Evolutionary conservation across 2,113 vertebrate species (phyloP).

Genomic region (Saccopteryx bilineata): DNA sequence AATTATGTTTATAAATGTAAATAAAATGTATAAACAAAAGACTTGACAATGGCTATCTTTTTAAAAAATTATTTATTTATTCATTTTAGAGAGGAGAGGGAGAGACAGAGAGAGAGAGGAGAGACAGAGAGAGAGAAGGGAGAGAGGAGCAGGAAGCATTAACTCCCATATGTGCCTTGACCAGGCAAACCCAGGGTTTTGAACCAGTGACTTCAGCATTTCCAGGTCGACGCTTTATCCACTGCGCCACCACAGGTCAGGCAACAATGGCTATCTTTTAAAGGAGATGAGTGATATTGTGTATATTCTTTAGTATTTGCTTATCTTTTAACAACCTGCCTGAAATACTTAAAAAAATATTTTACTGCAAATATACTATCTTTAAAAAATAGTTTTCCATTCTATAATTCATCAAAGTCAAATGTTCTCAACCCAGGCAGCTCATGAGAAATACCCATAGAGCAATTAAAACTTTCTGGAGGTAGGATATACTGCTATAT

Average conservation of each 20-base stretch:
- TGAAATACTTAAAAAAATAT: background rate
- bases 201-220: no score
- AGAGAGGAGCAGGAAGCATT: no score
- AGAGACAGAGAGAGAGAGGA: no score
- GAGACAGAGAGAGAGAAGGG: no score
- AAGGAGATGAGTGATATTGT: background rate
- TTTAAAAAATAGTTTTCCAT: constrained; percentile 53
- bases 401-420: constrained; percentile 25
- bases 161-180: no score
- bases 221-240: no score
- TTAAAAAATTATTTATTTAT: no score
- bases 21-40: background rate
- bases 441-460: background rate
- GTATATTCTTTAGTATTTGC: background rate
- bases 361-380: background rate
- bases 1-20: background rate
- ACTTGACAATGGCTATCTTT: background rate
- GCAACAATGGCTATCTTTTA: no score
- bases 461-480: background rate
- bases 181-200: no score
- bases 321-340: constrained; percentile 29
- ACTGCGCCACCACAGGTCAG: no score
- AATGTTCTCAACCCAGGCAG: background rate
- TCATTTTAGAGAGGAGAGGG: no score
- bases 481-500: background rate